Base-by-base conservation (phyloP, 2,797 vertebrate species). In the Lacerta bilineata region DNA sequence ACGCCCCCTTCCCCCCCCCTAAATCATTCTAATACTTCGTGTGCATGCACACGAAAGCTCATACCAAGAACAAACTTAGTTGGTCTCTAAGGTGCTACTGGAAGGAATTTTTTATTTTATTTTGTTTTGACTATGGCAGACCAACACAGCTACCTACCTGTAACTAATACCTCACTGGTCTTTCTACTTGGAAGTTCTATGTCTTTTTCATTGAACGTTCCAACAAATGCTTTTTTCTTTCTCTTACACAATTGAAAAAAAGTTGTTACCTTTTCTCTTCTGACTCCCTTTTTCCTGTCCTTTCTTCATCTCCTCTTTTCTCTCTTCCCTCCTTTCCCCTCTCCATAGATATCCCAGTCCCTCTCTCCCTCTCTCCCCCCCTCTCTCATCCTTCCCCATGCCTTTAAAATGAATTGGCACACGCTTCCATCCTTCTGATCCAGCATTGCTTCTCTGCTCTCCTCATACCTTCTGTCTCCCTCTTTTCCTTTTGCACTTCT, bases 401-500 rank as follows among this genome's bases (percentile, higher is more conserved):
- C 68, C 11, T 68, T 81, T 27, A n/a, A 55, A 72, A 59, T 43
- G 20, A 64, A 80, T 61, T 18, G 3, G 41, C 41, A 8, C 66
- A 27, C 29, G 80, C 25, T 91, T 84, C 83, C 8, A 29, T 75
- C 29, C 9, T 2, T 13, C 2, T 27, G 0, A 72, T 86, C 81
- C 25, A 83, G 0, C 86, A 29, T 23, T 33, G 0, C 82, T 87
- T 89, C 75, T 78, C 1, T 18, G 76, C 69, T 88, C 0, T 78
- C 89, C 50, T 84, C 33, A 33, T 79, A 36, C 25, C 36, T 15
- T 83, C 86, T 41, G 25, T 2, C 1, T 46, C 2, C n/a, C 59
- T 29, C 55, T 82, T 36, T 76, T 43, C 6, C 39, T 64, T 80
- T 90, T 83, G 43, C 88, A 43, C 74, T 87, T 89, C 25, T 91